Evolutionary conservation across 2,888 invertebrate genomes (phyloP).

Genomic region (Papilio protenor): DNA sequence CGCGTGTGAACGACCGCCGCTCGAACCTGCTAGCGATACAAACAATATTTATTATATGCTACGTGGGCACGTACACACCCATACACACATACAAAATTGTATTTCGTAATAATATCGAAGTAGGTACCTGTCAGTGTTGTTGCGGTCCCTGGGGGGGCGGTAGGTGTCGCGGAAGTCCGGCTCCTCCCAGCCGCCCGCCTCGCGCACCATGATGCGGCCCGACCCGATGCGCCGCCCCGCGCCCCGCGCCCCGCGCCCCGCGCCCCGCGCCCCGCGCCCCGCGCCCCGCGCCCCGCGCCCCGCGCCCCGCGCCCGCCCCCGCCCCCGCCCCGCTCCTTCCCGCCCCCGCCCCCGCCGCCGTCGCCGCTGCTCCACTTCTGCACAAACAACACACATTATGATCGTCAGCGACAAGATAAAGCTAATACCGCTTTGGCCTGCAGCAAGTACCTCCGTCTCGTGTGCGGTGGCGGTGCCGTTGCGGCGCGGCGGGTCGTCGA

Average conservation of each 20-base stretch:
- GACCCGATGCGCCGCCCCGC: conserved; percentile 90
- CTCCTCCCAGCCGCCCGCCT: conserved; percentile 71
- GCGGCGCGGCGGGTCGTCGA: conserved; percentile 88
- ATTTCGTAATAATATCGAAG: neutral
- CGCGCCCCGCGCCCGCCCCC: neutral
- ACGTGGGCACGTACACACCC: too few species aligned
- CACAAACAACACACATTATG: neutral
- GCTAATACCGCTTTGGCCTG: neutral
- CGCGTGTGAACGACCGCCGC: conserved; percentile 85
- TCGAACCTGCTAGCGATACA: conserved; percentile 70
- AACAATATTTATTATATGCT: conserved; percentile 24
- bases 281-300: neutral
- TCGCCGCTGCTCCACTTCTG: conserved; percentile 60
- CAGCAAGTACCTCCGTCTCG: conserved; percentile 64
- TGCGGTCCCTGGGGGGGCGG: conserved; percentile 57
- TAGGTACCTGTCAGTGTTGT: conserved; percentile 67
- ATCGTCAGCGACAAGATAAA: neutral
- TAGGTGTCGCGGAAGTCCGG: conserved; percentile 59
- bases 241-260: conserved; percentile 64
- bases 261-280: conserved; percentile 58
- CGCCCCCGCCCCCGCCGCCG: conserved; percentile 60
- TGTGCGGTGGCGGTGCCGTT: conserved; percentile 66
- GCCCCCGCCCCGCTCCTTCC: conserved; percentile 52
- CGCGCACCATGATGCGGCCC: conserved; percentile 90
- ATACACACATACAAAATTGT: too few species aligned